Evolutionary conservation across 2,888 invertebrate genomes (phyloP).

Genomic region (Heliconius erato): DNA sequence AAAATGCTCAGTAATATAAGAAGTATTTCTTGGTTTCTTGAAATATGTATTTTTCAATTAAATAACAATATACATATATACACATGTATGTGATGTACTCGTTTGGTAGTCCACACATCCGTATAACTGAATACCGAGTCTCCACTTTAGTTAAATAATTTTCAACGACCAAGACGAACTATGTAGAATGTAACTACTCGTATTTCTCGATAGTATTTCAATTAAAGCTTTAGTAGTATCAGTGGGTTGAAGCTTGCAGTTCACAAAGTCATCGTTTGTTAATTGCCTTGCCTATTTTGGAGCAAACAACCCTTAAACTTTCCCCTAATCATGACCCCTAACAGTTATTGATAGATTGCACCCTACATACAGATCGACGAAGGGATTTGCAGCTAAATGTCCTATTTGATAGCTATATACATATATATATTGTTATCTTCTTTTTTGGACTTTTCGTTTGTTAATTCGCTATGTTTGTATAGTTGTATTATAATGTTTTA

Average conservation of each 20-base stretch:
- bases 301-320: constrained; percentile 35
- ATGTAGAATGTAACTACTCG: not conserved
- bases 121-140: not conserved
- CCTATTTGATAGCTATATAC: not conserved
- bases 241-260: constrained; percentile 1
- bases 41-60: no score
- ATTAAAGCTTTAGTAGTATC: not conserved
- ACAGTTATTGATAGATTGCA: constrained; percentile 28
- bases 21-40: no score
- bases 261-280: constrained; percentile 37
- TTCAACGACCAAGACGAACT: not conserved
- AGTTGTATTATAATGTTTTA: no score
- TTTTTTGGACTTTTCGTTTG: not conserved
- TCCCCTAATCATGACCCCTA: constrained; percentile 22
- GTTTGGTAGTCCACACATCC: no score
- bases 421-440: not conserved
- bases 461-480: not conserved
- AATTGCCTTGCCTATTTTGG: constrained; percentile 28
- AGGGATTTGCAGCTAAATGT: constrained; percentile 14
- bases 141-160: not conserved
- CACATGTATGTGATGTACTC: no score
- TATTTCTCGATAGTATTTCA: constrained; percentile 9
- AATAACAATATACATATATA: no score
- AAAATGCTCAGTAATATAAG: no score
- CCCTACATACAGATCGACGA: constrained; percentile 21